Evolutionary conservation across 2,888 invertebrate genomes (phyloP).

Genomic region (Elegia similella): DNA sequence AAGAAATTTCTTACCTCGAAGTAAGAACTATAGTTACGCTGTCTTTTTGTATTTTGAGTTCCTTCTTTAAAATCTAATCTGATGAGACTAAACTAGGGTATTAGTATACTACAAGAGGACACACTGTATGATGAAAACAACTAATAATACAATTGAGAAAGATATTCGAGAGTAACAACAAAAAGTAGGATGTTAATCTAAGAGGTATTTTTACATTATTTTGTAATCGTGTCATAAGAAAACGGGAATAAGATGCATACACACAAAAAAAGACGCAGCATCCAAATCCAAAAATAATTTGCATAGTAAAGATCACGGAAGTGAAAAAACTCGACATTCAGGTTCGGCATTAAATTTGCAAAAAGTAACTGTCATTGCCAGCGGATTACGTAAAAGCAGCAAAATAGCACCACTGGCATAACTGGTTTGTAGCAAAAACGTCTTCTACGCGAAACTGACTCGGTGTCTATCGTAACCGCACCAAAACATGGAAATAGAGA

Average conservation of each 20-base stretch:
- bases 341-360: neutral
- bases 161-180: too few relatives aligned
- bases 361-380: constrained; percentile 5
- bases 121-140: too few relatives aligned
- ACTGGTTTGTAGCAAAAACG: constrained; percentile 1
- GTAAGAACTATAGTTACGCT: too few relatives aligned
- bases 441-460: neutral
- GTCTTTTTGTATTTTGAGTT: too few relatives aligned
- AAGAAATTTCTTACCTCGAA: too few relatives aligned
- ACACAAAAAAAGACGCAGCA: neutral
- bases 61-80: too few relatives aligned
- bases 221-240: neutral
- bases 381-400: constrained; percentile 1
- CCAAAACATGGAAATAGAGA: neutral
- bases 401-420: neutral
- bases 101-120: too few relatives aligned
- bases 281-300: neutral
- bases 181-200: too few relatives aligned
- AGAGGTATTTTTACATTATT: too few relatives aligned
- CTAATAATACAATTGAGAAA: too few relatives aligned
- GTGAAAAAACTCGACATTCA: neutral
- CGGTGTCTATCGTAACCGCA: neutral
- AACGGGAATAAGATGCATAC: neutral
- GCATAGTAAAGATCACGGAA: neutral
- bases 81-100: too few relatives aligned